Conservation (phyloP, 2,113 vertebrate species). For the Marmota flaviventris region DNA sequence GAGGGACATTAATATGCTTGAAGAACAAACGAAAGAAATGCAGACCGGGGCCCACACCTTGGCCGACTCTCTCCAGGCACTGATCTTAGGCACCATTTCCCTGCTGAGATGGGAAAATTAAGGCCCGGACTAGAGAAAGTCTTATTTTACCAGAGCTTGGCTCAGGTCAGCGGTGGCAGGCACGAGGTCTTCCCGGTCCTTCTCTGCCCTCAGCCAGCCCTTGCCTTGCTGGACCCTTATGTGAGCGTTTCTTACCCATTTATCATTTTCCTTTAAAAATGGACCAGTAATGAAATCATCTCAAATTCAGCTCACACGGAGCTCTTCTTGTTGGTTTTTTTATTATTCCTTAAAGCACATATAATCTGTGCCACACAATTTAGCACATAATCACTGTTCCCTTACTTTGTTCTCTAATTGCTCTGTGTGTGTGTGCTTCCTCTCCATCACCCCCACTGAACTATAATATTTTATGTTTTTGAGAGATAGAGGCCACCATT, state of each 20-base stretch:
- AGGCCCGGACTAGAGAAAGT: conserved; percentile 54
- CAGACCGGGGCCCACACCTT: conserved; percentile 33
- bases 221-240: too few species aligned
- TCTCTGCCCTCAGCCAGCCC: too few species aligned
- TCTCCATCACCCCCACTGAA: not conserved
- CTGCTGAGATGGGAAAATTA: conserved; percentile 64
- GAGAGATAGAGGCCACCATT: not conserved
- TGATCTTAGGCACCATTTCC: conserved; percentile 71
- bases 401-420: not conserved
- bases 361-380: not conserved
- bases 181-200: too few species aligned
- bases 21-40: conserved; percentile 80
- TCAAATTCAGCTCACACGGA: not conserved
- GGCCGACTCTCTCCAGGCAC: conserved; percentile 68
- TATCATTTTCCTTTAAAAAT: not conserved
- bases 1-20: conserved; percentile 74
- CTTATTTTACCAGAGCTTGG: conserved; percentile 69
- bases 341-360: not conserved
- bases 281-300: not conserved
- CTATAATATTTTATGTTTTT: not conserved
- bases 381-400: not conserved
- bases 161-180: conserved; percentile 57
- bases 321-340: not conserved
- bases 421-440: not conserved
- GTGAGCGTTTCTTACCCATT: not conserved